Evolutionary conservation across 2,888 invertebrate genomes (phyloP).

Genomic region (Liposcelis brunnea): DNA sequence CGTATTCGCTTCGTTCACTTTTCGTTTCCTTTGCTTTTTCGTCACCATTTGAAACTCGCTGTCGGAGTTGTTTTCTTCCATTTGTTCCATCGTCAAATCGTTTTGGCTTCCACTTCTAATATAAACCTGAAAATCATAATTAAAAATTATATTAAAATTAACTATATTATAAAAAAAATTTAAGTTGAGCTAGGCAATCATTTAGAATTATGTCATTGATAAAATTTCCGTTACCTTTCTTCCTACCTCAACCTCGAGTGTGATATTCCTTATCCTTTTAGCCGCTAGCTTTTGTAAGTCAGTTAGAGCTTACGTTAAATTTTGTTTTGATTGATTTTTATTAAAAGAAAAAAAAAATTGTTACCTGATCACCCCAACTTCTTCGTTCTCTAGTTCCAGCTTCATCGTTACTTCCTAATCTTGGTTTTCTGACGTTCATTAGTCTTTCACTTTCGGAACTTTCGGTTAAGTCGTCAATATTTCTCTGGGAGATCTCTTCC

Average conservation of each 20-base stretch:
- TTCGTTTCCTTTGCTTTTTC: conserved; percentile 20
- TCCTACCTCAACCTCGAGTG: too few relatives aligned
- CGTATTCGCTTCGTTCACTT: conserved; percentile 12
- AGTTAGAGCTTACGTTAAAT: too few relatives aligned
- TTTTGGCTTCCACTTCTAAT: background rate
- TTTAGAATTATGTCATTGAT: too few relatives aligned
- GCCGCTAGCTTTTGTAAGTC: too few relatives aligned
- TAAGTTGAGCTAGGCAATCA: too few relatives aligned
- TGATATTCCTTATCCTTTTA: too few relatives aligned
- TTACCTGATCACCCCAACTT: background rate
- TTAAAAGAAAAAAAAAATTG: too few relatives aligned
- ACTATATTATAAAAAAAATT: too few relatives aligned
- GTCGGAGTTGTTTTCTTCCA: conserved; percentile 15
- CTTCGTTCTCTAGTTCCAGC: background rate
- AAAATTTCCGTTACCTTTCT: too few relatives aligned
- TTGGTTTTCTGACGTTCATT: background rate
- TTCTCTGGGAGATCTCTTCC: conserved; percentile 63
- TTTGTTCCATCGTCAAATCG: background rate
- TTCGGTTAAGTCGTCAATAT: conserved; percentile 50
- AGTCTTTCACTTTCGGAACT: conserved; percentile 5
- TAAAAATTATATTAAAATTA: too few relatives aligned
- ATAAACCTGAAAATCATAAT: background rate
- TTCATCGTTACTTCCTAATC: too few relatives aligned
- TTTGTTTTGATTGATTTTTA: too few relatives aligned
- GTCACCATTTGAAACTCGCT: conserved; percentile 22